phyloP scores from a whole-genome alignment of 2,888 invertebrate genomes.

The Frankliniella fusca region DNA sequence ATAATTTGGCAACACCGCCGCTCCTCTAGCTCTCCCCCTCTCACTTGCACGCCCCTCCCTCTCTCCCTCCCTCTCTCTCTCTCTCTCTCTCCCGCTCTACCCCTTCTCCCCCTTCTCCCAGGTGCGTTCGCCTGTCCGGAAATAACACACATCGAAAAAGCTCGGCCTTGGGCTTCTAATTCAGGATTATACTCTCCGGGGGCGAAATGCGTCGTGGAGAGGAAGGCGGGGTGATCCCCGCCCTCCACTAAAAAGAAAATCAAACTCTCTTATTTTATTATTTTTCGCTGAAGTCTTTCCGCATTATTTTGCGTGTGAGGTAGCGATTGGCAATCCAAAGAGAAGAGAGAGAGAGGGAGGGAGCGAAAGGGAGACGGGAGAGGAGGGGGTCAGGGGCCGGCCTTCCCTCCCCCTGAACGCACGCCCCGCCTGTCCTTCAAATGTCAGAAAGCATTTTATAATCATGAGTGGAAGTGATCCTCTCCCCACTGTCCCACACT shows the following conservation, averaged over 20 bases:
- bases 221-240: background rate
- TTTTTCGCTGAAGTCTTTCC: background rate
- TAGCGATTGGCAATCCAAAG: background rate
- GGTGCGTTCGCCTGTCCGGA: background rate
- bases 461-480: constrained; percentile 24
- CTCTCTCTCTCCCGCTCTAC: too few relatives aligned
- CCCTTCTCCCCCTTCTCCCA: too few relatives aligned
- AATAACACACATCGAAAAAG: constrained; percentile 23
- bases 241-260: background rate
- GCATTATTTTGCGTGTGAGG: background rate
- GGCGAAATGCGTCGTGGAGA: background rate
- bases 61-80: background rate
- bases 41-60: background rate
- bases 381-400: background rate
- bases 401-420: background rate
- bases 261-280: background rate
- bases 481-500: background rate
- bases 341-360: background rate
- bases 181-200: constrained; percentile 4
- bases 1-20: constrained; percentile 10
- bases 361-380: background rate
- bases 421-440: background rate
- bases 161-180: background rate
- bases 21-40: too few relatives aligned
- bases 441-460: constrained; percentile 20